These are phyloP conservation scores for Poecile montanus DNA, from an alignment of 2,797 vertebrate genomes.

Conservation along the genomic window DNA sequence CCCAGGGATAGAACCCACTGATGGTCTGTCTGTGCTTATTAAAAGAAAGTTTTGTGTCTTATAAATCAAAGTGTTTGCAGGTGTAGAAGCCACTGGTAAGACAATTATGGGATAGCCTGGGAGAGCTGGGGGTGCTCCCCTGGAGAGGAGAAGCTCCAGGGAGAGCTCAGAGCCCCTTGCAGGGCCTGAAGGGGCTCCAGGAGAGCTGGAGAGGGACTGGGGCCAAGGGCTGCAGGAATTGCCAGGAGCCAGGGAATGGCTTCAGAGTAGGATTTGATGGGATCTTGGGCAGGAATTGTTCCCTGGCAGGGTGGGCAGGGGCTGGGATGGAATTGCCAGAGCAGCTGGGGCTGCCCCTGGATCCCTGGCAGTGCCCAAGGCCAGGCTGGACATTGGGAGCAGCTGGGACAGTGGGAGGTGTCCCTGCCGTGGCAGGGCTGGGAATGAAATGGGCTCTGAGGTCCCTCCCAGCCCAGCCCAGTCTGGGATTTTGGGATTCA, in stretches of 20 bases:
- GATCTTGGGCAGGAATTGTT: neutral
- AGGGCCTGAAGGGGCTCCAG: neutral
- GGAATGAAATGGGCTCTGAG: rapidly evolving
- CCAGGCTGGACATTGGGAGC: neutral
- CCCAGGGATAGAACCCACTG: neutral
- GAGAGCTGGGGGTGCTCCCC: neutral
- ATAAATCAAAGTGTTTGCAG: neutral
- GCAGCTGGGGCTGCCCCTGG: neutral
- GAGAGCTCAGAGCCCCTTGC: neutral
- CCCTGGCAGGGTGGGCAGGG: neutral
- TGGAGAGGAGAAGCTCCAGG: neutral
- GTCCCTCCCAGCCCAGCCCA: neutral
- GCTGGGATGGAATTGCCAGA: neutral
- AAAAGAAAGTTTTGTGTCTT: neutral
- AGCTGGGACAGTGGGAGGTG: neutral
- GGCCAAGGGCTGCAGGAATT: rapidly evolving
- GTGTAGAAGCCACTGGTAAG: neutral
- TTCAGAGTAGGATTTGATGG: neutral
- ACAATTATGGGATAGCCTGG: neutral
- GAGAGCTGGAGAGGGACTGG: neutral
- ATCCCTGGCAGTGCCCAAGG: neutral
- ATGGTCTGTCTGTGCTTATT: neutral
- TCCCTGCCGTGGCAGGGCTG: neutral
- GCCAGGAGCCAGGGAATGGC: neutral
- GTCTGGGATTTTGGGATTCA: neutral